Conservation (phyloP, 1,140 invertebrate species). For the Leptestheria dahalacensis region DNA sequence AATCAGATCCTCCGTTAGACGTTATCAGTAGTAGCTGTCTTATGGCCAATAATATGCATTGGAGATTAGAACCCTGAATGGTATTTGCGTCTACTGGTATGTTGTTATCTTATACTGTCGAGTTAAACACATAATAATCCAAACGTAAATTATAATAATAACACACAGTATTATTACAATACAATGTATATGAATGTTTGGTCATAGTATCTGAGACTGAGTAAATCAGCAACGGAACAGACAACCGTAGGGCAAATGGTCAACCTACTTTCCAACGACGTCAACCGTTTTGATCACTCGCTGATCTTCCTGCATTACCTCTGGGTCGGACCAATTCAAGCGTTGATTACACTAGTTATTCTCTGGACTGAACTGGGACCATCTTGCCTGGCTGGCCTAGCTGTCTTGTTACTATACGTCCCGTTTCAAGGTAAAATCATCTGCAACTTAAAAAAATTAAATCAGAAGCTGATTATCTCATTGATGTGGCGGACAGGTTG, state of each 20-base stretch:
- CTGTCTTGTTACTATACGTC: conserved; percentile 58
- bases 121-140: too few species aligned
- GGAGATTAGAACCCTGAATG: too few species aligned
- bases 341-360: conserved; percentile 53
- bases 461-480: too few species aligned
- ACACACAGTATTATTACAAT: conserved; percentile 10
- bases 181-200: conserved; percentile 20
- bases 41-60: too few species aligned
- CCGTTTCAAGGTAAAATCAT: conserved; percentile 53
- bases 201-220: conserved; percentile 36
- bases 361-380: conserved; percentile 57
- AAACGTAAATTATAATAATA: neutral
- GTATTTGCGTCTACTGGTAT: too few species aligned
- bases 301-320: conserved; percentile 36
- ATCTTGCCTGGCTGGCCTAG: conserved; percentile 58
- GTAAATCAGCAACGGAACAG: conserved; percentile 48
- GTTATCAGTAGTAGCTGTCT: too few species aligned
- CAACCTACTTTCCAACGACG: conserved; percentile 83
- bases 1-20: too few species aligned
- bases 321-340: conserved; percentile 55
- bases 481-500: conserved; percentile 36
- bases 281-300: conserved; percentile 31
- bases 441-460: too few species aligned
- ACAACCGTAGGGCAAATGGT: conserved; percentile 76
- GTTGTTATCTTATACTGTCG: too few species aligned